Conservation (phyloP, 2,113 vertebrate species). For the Osmerus mordax region DNA sequence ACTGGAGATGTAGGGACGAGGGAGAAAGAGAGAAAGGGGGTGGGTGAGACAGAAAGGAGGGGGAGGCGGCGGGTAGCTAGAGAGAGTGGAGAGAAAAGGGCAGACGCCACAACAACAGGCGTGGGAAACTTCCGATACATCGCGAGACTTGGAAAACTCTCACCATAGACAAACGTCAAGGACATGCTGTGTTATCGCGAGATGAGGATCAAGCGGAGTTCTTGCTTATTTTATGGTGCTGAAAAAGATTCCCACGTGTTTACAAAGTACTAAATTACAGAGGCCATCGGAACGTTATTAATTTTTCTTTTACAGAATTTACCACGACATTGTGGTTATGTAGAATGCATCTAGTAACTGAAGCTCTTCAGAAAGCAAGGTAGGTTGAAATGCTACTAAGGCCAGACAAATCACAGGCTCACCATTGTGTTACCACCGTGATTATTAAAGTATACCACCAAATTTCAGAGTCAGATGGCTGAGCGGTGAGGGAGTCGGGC, state of each 20-base stretch:
- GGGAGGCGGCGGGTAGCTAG: conserved; percentile 20
- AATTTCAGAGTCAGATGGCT: no score
- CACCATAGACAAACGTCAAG: conserved; percentile 71
- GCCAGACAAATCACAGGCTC: no score
- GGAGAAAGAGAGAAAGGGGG: conserved; percentile 58
- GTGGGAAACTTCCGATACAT: conserved; percentile 76
- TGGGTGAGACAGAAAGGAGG: conserved; percentile 2
- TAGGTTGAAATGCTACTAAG: no score
- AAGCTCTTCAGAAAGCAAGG: no score
- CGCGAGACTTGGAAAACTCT: conserved; percentile 77
- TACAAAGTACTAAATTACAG: conserved; percentile 66
- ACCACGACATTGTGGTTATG: not conserved
- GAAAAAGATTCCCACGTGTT: conserved; percentile 72
- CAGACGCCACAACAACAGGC: conserved; percentile 83
- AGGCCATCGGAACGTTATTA: conserved; percentile 24
- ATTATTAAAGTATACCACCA: no score
- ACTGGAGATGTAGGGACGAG: conserved; percentile 70
- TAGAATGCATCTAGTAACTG: no score
- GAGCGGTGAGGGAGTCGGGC: no score
- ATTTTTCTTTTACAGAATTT: not conserved
- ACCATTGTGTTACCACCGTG: no score
- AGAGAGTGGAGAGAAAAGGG: conserved; percentile 67
- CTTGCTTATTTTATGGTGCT: conserved; percentile 67
- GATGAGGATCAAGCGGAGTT: conserved; percentile 44
- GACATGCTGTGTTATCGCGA: conserved; percentile 65